Conservation (phyloP, 2,888 invertebrate species). For the Orchestes rusci region DNA sequence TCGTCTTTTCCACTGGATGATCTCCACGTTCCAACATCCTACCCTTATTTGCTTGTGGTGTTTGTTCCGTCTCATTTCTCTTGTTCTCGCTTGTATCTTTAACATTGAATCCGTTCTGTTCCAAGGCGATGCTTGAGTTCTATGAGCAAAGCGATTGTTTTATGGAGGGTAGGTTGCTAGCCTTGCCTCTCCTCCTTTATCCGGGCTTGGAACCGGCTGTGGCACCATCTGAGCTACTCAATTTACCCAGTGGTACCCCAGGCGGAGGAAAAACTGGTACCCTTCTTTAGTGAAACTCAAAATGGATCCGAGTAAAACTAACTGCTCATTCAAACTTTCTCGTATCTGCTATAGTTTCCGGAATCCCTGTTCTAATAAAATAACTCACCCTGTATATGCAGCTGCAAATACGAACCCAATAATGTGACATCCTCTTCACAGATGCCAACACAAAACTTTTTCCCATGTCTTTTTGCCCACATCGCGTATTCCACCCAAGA, state of each 20-base stretch:
- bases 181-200: neutral
- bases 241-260: neutral
- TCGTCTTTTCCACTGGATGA: conserved; percentile 7
- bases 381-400: too few species aligned
- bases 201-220: too few species aligned
- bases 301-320: too few species aligned
- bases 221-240: neutral
- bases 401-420: too few species aligned
- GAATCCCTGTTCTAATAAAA: too few species aligned
- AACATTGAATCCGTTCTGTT: neutral
- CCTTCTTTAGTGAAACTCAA: too few species aligned
- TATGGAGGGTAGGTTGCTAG: neutral
- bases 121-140: conserved; percentile 4
- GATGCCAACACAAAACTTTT: too few species aligned
- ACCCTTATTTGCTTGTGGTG: conserved; percentile 5
- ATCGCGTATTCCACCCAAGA: too few species aligned
- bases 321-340: too few species aligned
- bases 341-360: too few species aligned
- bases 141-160: conserved; percentile 3
- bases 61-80: conserved; percentile 5
- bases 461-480: too few species aligned
- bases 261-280: neutral
- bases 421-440: too few species aligned
- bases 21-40: conserved; percentile 4
- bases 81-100: conserved; percentile 4